These are phyloP conservation scores for Natrix natrix DNA, from an alignment of 2,797 vertebrate species.

Conservation along the genomic window DNA sequence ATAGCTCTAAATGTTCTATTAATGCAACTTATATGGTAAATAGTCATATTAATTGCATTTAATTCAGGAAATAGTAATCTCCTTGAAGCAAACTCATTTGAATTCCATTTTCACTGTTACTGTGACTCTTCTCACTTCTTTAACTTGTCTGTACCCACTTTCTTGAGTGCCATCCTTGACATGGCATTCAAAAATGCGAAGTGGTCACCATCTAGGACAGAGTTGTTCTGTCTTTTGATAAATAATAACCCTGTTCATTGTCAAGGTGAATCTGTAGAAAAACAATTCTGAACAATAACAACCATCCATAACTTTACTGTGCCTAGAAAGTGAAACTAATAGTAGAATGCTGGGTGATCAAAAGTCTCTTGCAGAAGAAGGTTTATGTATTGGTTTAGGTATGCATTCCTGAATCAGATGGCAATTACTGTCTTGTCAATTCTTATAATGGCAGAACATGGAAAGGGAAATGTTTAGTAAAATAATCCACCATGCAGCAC, in stretches of 20 bases:
- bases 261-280: not conserved
- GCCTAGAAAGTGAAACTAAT: constrained; percentile 18
- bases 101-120: not conserved
- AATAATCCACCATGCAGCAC: constrained; percentile 41
- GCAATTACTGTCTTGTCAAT: constrained; percentile 39
- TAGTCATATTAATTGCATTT: not conserved
- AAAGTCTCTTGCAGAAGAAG: not conserved
- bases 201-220: not conserved
- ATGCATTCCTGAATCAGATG: constrained; percentile 39
- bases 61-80: not conserved
- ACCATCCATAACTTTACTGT: not conserved
- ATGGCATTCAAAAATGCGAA: not conserved
- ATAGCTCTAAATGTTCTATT: not conserved
- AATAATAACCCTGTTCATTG: not conserved
- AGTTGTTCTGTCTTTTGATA: not conserved
- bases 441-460: constrained; percentile 42
- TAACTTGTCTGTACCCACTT: not conserved
- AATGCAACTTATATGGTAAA: not conserved
- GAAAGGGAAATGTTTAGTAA: constrained; percentile 39
- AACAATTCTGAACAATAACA: not conserved
- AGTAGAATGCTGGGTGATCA: constrained; percentile 3
- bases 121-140: not conserved
- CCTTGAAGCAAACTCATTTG: not conserved
- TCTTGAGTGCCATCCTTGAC: not conserved
- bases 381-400: constrained; percentile 33